phyloP scores from a whole-genome alignment of 1,140 invertebrate species.

The Aethina tumida region DNA sequence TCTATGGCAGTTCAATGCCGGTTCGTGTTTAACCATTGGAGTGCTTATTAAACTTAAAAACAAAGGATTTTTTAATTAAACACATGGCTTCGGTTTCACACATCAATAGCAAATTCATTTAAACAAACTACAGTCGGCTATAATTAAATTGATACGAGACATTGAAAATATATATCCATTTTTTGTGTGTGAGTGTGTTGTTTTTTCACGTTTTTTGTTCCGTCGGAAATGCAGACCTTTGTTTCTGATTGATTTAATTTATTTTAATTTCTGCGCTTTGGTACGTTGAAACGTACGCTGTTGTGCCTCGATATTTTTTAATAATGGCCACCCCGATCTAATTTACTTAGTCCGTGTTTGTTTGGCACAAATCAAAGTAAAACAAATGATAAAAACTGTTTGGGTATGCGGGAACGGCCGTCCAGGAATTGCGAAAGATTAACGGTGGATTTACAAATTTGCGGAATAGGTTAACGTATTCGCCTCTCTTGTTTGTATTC shows the following conservation, averaged over 20 bases:
- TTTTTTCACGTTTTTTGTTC: no score
- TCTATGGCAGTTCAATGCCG: slow-evolving; percentile 26
- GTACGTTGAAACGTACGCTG: no score
- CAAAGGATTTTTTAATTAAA: slow-evolving; percentile 34
- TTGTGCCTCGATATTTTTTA: no score
- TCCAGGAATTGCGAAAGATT: no score
- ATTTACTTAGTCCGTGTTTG: no score
- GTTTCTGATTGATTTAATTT: slow-evolving; percentile 23
- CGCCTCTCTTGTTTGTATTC: no score
- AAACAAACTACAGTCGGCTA: slow-evolving; percentile 28
- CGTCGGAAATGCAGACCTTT: slow-evolving; percentile 16
- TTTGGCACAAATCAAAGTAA: no score
- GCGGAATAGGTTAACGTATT: no score
- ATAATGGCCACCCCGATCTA: no score
- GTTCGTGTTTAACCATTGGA: slow-evolving; percentile 25
- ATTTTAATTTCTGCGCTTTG: slow-evolving; percentile 14
- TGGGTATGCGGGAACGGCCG: no score
- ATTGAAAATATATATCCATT: slow-evolving; percentile 20
- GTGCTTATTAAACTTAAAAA: slow-evolving; percentile 34
- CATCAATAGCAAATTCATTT: slow-evolving; percentile 32
- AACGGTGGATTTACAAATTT: no score
- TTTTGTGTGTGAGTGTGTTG: slow-evolving; percentile 13
- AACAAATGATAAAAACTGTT: no score
- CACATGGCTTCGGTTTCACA: slow-evolving; percentile 30
- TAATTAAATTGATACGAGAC: slow-evolving; percentile 31